phyloP scores from a whole-genome alignment of 2,797 vertebrate genomes.

The Arctocebus calabarensis region DNA sequence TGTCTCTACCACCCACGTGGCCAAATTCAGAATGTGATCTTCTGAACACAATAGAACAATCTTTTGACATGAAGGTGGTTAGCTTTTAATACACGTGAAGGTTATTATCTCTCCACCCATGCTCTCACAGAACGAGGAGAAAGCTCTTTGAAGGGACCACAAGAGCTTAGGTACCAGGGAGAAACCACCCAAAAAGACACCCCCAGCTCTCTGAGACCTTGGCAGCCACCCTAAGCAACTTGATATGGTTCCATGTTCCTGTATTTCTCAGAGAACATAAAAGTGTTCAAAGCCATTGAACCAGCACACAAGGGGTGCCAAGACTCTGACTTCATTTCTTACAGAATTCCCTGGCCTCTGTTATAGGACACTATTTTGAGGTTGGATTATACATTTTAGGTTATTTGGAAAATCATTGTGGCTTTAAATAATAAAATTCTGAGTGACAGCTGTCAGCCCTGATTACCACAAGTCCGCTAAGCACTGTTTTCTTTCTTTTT shows the following conservation, averaged over 20 bases:
- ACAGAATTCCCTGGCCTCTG: slow-evolving; percentile 60
- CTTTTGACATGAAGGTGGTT: rapidly evolving
- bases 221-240: neutral
- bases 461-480: neutral
- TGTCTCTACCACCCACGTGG: neutral
- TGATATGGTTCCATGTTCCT: neutral
- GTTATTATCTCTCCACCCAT: rapidly evolving
- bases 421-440: slow-evolving; percentile 78
- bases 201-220: neutral
- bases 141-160: neutral
- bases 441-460: slow-evolving; percentile 59
- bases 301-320: slow-evolving; percentile 58
- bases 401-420: slow-evolving; percentile 79
- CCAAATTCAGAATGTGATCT: neutral
- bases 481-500: slow-evolving; percentile 37
- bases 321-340: slow-evolving; percentile 72
- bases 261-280: slow-evolving; percentile 25
- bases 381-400: slow-evolving; percentile 18
- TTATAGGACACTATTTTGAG: neutral
- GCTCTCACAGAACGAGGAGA: neutral
- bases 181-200: slow-evolving; percentile 25
- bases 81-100: neutral
- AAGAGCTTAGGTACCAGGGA: neutral
- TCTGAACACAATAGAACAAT: rapidly evolving
- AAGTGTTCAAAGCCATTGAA: slow-evolving; percentile 50